Conservation (phyloP, 2,797 vertebrate genomes). For the Eulemur albifrons region DNA sequence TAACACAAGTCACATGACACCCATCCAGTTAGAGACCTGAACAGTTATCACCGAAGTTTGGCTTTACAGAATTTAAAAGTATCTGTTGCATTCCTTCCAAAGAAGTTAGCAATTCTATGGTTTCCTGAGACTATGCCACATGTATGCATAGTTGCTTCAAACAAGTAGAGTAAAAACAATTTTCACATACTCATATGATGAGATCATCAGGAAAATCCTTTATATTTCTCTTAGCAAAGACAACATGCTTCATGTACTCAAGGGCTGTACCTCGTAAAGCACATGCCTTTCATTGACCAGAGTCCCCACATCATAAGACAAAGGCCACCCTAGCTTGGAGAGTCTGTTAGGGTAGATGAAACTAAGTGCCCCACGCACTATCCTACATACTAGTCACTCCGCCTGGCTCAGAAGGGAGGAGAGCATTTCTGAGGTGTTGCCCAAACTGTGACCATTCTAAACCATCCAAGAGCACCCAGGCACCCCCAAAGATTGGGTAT, state of each 20-base stretch:
- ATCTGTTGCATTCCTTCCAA: background rate
- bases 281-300: background rate
- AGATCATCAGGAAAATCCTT: conserved; percentile 36
- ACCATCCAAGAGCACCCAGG: background rate
- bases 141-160: background rate
- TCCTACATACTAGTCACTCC: background rate
- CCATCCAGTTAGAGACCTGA: background rate
- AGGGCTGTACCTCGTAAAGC: background rate
- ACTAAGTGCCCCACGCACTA: background rate
- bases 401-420: background rate
- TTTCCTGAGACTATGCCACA: conserved; percentile 17
- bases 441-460: background rate
- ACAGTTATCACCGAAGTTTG: background rate
- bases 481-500: background rate
- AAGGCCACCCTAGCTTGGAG: background rate
- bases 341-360: background rate
- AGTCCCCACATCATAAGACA: background rate
- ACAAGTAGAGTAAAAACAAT: background rate
- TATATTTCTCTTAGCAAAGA: background rate
- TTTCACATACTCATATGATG: conserved; percentile 4
- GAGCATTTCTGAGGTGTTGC: background rate
- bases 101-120: conserved; percentile 10
- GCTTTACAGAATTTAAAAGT: background rate
- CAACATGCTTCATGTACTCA: background rate
- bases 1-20: background rate